Evolutionary conservation across 2,888 invertebrate genomes (phyloP).

Genomic region (Microctonus aethiopoides): DNA sequence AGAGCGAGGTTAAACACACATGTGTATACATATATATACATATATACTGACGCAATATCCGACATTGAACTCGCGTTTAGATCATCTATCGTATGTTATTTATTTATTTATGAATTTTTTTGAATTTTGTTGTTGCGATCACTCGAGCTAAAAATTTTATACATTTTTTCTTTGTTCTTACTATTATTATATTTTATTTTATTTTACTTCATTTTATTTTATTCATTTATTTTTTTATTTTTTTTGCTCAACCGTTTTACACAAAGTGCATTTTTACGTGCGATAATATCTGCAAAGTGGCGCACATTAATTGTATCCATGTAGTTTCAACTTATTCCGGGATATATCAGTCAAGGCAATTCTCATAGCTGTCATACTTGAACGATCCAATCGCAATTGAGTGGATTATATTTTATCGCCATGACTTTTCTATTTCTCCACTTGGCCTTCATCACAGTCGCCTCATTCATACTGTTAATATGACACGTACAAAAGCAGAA

Average conservation of each 20-base stretch:
- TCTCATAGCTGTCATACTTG: constrained; percentile 25
- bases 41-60: constrained; percentile 18
- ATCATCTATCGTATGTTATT: not conserved
- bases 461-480: not conserved
- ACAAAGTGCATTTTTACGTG: not conserved
- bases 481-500: not conserved
- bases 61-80: constrained; percentile 30
- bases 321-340: not conserved
- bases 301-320: not conserved
- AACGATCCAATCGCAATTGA: constrained; percentile 25
- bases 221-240: not conserved
- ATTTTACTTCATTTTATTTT: not conserved
- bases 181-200: not conserved
- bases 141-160: too few species aligned
- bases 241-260: not conserved
- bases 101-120: constrained; percentile 6
- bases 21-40: not conserved
- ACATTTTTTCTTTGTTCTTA: not conserved
- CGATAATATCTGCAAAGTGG: not conserved
- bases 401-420: constrained; percentile 1
- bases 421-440: constrained; percentile 20
- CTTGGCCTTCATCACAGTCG: not conserved
- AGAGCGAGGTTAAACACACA: constrained; percentile 22
- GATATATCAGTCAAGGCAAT: constrained; percentile 19
- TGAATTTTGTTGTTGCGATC: not conserved